Evolutionary conservation across 1,140 invertebrate species (phyloP), one percentile per base, ranked within the genome.

Genomic region (Drosophila ananassae): DNA sequence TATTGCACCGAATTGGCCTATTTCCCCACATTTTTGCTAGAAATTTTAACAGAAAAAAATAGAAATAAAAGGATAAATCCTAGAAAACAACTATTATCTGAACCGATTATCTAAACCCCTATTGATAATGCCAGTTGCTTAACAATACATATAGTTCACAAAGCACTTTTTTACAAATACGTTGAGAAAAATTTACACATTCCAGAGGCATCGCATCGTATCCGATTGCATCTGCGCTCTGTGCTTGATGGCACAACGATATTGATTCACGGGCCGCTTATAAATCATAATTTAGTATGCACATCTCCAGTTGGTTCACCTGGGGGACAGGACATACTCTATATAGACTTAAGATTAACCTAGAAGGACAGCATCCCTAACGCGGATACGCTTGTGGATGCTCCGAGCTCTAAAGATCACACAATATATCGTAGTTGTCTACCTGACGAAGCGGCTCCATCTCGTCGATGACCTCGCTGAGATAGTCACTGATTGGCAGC

Each of bases 381-480:
- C 39, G n/a, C 32, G 32, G 34, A 12, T 1, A 12, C 2, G 9
- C n/a, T 44, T 48, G 9, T 34, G 37, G 52, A 61, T n/a, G 41
- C 17, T 24, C 21, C 22, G n/a, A 21, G 22, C 60, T 66, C 60
- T 91, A 91, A 59, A 90, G 89, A 71, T 90, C 90, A 56, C 78
- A 90, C 56, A 92, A 54, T 61, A 92, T 87, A 71, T 92, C 89
- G 73, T 90, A 90, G 56, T 92, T 92, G 73, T 92, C 91, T 56
- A 92, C 90, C 68, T 91, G 81, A 8, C 89, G 79, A 28, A 91
- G 22, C 6, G 90, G 81, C 37, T 77, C 73, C 67, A 53, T 77
- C 24, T 92, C 89, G 44, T 91, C 87, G 17, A 90, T 89, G 3
- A 91, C 92, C 82, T 94, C 93, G 12, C 85, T 77, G 7, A 94